phyloP scores from a whole-genome alignment of 2,797 vertebrate genomes.

The Cuniculus paca region DNA sequence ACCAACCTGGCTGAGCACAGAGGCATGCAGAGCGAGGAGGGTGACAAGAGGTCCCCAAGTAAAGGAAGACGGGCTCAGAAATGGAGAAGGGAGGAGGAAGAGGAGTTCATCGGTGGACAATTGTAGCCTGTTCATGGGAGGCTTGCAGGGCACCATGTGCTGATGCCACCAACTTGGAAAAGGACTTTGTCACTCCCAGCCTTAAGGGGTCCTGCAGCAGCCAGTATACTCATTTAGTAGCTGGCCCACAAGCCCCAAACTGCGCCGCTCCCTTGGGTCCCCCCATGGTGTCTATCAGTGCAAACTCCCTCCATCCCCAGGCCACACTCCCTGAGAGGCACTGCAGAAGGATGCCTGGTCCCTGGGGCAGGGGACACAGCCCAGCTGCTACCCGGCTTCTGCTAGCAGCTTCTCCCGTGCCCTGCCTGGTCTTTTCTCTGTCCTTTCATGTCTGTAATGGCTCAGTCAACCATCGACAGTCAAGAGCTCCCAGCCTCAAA shows the following conservation, averaged over 20 bases:
- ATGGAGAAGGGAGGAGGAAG: not conserved
- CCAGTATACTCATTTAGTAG: not conserved
- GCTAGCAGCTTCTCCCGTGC: not conserved
- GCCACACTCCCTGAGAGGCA: too few relatives aligned
- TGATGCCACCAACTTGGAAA: not conserved
- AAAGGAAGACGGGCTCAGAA: not conserved
- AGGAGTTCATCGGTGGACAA: not conserved
- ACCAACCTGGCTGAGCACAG: not conserved
- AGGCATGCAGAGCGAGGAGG: not conserved
- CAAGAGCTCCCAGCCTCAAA: not conserved
- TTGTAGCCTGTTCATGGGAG: accelerated
- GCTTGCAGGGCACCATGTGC: not conserved
- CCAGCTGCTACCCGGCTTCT: not conserved
- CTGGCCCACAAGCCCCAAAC: too few relatives aligned
- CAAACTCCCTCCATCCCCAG: not conserved
- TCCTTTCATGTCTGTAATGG: not conserved
- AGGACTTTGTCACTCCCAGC: not conserved
- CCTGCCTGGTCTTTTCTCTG: not conserved
- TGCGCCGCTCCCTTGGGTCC: not conserved
- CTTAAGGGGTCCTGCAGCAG: not conserved
- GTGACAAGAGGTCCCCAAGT: not conserved
- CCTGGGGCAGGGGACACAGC: not conserved
- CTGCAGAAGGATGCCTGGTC: not conserved
- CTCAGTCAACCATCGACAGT: not conserved
- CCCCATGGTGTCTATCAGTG: not conserved